Conservation (phyloP, 2,113 vertebrate species). For the Chiloscyllium plagiosum region DNA sequence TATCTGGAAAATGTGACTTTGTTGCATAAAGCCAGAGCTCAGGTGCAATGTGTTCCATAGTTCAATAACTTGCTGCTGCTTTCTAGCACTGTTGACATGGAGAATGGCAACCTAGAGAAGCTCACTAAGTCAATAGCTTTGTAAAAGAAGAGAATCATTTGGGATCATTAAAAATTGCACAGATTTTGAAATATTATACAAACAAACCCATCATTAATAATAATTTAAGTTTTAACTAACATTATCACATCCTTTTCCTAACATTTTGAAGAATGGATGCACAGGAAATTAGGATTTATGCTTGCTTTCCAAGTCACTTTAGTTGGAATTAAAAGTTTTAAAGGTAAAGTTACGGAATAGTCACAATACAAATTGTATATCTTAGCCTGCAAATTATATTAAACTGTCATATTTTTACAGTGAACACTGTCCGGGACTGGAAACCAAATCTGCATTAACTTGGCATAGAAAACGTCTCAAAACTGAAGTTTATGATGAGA, state of each 20-base stretch:
- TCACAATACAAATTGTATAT: not conserved
- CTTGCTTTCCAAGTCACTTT: not conserved
- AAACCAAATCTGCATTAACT: not conserved
- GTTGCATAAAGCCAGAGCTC: not conserved
- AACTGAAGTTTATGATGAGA: not conserved
- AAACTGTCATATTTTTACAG: not conserved
- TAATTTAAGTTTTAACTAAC: not conserved
- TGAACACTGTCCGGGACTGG: not conserved
- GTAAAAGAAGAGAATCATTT: not conserved
- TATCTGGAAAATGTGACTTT: not conserved
- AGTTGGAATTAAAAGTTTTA: not conserved
- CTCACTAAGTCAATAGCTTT: not conserved
- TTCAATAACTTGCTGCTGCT: not conserved
- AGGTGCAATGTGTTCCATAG: not conserved
- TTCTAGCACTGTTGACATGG: not conserved
- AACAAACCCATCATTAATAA: not conserved
- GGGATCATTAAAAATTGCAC: not conserved
- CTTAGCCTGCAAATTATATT: not conserved
- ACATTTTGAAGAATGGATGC: not conserved
- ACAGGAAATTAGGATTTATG: not conserved
- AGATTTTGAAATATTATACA: not conserved
- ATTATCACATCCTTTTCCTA: not conserved
- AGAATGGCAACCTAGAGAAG: not conserved
- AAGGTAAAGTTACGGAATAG: not conserved
- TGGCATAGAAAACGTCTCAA: not conserved